Evolutionary conservation across 1,140 invertebrate genomes (phyloP).

Genomic region (Calosoma granatense): DNA sequence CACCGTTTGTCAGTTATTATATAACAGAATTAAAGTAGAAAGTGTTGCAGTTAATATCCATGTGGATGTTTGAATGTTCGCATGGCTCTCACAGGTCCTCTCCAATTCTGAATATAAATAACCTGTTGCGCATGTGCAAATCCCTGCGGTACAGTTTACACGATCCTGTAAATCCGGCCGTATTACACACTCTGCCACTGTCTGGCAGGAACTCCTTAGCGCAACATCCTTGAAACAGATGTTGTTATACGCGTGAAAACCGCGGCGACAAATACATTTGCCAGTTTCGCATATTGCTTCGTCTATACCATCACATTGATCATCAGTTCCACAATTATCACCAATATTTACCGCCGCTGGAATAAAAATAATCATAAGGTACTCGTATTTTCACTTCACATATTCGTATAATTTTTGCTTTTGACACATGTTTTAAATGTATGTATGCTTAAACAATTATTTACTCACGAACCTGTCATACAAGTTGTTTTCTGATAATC

Average conservation of each 20-base stretch:
- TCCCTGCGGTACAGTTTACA: background rate
- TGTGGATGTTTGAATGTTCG: no score
- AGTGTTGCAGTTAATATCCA: no score
- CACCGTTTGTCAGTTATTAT: no score
- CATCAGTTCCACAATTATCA: background rate
- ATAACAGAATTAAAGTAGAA: no score
- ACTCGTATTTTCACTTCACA: no score
- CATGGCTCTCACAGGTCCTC: background rate
- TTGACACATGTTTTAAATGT: no score
- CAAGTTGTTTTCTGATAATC: background rate
- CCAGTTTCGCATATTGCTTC: background rate
- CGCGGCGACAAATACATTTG: background rate
- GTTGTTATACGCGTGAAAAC: background rate
- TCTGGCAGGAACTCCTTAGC: background rate
- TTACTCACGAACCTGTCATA: background rate
- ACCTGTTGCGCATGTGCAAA: background rate
- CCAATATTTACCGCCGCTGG: background rate
- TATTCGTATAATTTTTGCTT: no score
- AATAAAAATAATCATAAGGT: background rate
- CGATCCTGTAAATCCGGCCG: background rate
- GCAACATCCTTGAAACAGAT: background rate
- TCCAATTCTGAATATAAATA: no score
- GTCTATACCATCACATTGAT: background rate
- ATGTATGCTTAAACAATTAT: background rate
- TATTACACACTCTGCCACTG: background rate